These are phyloP conservation scores for Gortyna flavago DNA, from an alignment of 2,888 invertebrate species.

Conservation along the genomic window DNA sequence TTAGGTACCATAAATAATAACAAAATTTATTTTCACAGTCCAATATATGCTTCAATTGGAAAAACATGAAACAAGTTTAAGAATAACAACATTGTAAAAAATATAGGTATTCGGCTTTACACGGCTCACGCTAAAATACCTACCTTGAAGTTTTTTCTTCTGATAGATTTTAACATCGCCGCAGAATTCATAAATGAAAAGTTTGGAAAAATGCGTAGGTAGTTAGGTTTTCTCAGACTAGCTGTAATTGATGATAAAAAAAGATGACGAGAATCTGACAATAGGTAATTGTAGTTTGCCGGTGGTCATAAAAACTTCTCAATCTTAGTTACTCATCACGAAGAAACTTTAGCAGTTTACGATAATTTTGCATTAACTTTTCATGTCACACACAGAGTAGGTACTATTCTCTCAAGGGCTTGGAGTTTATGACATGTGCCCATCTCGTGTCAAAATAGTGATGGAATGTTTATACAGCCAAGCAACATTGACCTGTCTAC, in stretches of 20 bases:
- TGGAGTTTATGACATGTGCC: slow-evolving; percentile 38
- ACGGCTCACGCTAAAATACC: neutral
- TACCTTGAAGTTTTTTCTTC: neutral
- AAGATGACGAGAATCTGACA: neutral
- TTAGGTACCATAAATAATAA: slow-evolving; percentile 1
- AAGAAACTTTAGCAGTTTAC: slow-evolving; percentile 3
- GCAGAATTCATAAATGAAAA: too few relatives aligned
- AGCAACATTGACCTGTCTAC: slow-evolving; percentile 48
- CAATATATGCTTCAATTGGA: neutral
- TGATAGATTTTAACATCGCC: too few relatives aligned
- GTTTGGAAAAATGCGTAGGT: neutral
- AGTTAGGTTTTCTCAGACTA: neutral
- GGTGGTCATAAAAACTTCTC: neutral
- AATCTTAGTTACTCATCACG: neutral
- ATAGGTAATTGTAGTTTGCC: neutral
- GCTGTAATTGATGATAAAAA: neutral
- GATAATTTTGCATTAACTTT: slow-evolving; percentile 1
- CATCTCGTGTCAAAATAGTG: slow-evolving; percentile 47
- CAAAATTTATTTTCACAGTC: neutral
- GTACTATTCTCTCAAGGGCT: slow-evolving; percentile 33
- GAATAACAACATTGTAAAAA: neutral
- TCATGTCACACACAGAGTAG: neutral
- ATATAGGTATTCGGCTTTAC: neutral
- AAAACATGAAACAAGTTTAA: neutral
- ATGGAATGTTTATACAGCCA: slow-evolving; percentile 35